These are phyloP conservation scores for Pandemis corylana DNA, from an alignment of 2,888 invertebrate genomes.

Conservation along the genomic window DNA sequence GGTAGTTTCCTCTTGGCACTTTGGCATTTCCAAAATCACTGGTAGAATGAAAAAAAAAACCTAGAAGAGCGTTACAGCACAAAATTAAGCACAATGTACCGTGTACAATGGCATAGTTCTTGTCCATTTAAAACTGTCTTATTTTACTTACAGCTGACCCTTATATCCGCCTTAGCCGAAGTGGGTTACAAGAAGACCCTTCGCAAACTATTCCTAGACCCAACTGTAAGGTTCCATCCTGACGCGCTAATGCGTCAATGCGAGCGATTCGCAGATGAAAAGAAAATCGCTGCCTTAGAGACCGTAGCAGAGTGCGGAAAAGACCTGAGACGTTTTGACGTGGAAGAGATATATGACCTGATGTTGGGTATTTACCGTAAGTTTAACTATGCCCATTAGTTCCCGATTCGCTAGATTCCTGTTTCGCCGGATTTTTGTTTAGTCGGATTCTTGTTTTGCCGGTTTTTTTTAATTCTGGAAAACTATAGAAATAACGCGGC, in stretches of 20 bases:
- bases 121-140: no score
- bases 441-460: no score
- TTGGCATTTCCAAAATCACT: no score
- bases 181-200: constrained; percentile 80
- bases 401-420: no score
- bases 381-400: constrained; percentile 49
- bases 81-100: no score
- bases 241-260: constrained; percentile 82
- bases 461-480: no score
- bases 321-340: constrained; percentile 67
- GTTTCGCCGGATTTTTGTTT: no score
- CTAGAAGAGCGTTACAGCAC: no score
- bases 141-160: constrained; percentile 61
- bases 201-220: constrained; percentile 80
- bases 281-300: constrained; percentile 65
- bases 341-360: constrained; percentile 71
- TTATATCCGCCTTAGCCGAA: constrained; percentile 83
- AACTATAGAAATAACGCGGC: no score
- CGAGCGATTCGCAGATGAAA: constrained; percentile 74
- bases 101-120: no score
- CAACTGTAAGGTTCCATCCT: constrained; percentile 80
- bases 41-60: no score
- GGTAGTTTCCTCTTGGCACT: no score
- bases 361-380: constrained; percentile 82
- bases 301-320: constrained; percentile 66